A percentile compares a stretch with the other conserved stretches of the same genome.
phyloP scores from a whole-genome alignment of 1,140 invertebrate species.

The Drosophila kikkawai region DNA sequence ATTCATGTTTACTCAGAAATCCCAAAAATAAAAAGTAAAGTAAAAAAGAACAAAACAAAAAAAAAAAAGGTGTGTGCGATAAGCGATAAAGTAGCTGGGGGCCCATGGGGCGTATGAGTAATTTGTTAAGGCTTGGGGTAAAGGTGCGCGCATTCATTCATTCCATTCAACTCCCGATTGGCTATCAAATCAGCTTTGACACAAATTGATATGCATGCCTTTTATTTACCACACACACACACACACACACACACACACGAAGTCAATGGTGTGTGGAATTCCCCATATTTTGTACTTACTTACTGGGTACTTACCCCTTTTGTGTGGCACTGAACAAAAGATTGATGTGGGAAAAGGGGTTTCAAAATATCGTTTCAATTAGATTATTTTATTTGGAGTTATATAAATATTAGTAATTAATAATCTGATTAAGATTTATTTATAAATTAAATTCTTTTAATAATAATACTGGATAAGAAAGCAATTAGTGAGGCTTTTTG shows the following conservation, averaged over 20 bases:
- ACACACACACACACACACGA: no score
- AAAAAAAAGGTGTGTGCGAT: constrained; percentile 52
- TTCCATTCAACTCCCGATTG: constrained; percentile 37
- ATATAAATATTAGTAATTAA: no score
- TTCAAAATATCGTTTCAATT: neutral
- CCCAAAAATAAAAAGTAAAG: constrained; percentile 1
- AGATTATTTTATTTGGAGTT: neutral
- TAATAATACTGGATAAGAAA: no score
- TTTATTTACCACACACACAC: constrained; percentile 19
- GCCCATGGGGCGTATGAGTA: constrained; percentile 61
- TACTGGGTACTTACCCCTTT: constrained; percentile 3
- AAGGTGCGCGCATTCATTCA: constrained; percentile 26
- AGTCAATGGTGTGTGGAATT: neutral
- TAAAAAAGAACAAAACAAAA: constrained; percentile 5
- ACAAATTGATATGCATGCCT: constrained; percentile 49
- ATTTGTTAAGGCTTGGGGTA: constrained; percentile 19
- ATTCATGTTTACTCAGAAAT: constrained; percentile 51
- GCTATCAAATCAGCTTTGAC: constrained; percentile 46
- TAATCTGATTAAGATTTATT: no score
- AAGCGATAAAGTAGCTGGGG: constrained; percentile 46
- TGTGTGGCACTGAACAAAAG: constrained; percentile 1
- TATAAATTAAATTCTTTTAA: no score
- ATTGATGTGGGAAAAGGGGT: neutral
- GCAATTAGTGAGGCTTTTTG: no score
- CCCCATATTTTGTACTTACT: constrained; percentile 11